Base-by-base conservation (phyloP, 2,113 vertebrate genomes). In the Polypterus bichir region DNA sequence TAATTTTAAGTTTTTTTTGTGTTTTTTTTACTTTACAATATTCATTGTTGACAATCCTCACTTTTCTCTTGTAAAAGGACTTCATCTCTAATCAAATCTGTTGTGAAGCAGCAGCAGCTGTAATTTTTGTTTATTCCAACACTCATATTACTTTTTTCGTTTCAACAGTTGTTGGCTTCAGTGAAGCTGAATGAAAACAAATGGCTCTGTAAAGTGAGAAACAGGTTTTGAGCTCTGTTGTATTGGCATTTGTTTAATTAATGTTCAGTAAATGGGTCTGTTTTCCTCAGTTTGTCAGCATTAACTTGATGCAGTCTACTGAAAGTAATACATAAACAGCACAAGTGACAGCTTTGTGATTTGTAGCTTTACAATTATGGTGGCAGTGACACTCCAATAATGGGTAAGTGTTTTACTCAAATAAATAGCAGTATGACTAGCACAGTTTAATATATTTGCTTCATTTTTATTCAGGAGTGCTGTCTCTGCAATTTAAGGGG, bases 401-500 rank as follows among this genome's bases (percentile, higher is more conserved):
- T 79, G 74, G 76, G 70, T 49, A 72, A 64, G 68, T 79, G 75
- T 80, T 81, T 81, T 78, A 80, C 80, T 79, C 79, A 83, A 73
- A 83, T 81, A 83, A 74, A 71, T 77, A 62, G 82, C 67, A 73
- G 69, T 67, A 73, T 75, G 74, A 78, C 66, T 70, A 70, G 71
- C 69, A 59, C 52, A 63, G 64, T 71, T 68, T 65, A 67, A 76
- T 72, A 71, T 72, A 66, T 66, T 63, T 71, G 63, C 66, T 74
- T 77, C 67, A 73, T 80, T 81, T 78, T 71, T 75, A 80, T 81
- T 69, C 74, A 98, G 95, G 92, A 96, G 69, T 98, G 95, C 75
- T 95, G 91, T 81, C 89, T 98, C 8, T 99, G 96, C 82, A 98
- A 90, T 82, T 85, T 99, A 74, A 84, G 94, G 84, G 96, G 95